Percentiles rank a stretch among this genome's conserved stretches.
phyloP scores from a whole-genome alignment of 2,797 vertebrate species.

The Ptychobarbus kaznakovi region DNA sequence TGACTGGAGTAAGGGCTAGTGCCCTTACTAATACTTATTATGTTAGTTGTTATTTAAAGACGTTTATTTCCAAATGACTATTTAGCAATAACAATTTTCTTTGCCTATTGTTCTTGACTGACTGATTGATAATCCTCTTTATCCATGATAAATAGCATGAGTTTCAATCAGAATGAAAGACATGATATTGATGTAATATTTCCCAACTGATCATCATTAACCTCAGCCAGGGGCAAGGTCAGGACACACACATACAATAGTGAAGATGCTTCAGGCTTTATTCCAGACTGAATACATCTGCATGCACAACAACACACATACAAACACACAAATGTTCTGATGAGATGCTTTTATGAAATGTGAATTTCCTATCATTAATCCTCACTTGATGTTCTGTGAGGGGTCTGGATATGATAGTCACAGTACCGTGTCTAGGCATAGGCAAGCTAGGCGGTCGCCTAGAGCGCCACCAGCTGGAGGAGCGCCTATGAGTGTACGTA shows the following conservation, averaged over 20 bases:
- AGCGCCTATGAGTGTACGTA: too few species aligned
- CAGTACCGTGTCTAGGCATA: too few species aligned
- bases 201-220: slow-evolving; percentile 58
- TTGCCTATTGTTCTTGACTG: neutral
- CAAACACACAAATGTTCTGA: slow-evolving; percentile 3
- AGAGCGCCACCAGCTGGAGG: too few species aligned
- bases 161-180: slow-evolving; percentile 48
- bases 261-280: slow-evolving; percentile 21
- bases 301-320: slow-evolving; percentile 15
- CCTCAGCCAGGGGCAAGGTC: slow-evolving; percentile 50
- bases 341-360: slow-evolving; percentile 12
- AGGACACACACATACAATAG: slow-evolving; percentile 39
- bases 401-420: slow-evolving; percentile 13
- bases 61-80: neutral
- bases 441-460: too few species aligned
- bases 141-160: slow-evolving; percentile 1
- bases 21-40: neutral
- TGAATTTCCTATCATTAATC: slow-evolving; percentile 18
- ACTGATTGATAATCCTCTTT: neutral
- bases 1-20: neutral
- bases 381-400: slow-evolving; percentile 16
- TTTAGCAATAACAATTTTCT: neutral
- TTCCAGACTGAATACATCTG: slow-evolving; percentile 40
- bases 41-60: neutral
- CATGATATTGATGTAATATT: slow-evolving; percentile 55